Percentiles rank a stretch among this genome's conserved stretches.
Conservation (phyloP, 2,797 vertebrate genomes). For the Scleropages formosus region DNA sequence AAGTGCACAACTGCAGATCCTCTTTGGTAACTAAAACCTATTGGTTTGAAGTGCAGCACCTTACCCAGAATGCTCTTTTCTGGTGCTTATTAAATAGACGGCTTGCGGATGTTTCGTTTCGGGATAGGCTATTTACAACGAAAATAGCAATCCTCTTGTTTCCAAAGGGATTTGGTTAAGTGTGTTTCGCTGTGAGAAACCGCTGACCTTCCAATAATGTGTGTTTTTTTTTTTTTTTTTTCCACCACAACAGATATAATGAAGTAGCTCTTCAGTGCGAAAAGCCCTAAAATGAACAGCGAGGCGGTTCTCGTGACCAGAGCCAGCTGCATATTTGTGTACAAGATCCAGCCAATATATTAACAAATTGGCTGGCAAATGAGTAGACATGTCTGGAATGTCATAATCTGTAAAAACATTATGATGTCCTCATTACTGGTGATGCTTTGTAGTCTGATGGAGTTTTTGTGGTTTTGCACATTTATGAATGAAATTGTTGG, state of each 20-base stretch:
- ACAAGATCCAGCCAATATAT: background rate
- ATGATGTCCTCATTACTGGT: too few relatives aligned
- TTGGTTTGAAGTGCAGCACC: background rate
- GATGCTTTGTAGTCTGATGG: too few relatives aligned
- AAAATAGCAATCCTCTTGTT: slow-evolving; percentile 5
- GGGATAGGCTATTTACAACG: background rate
- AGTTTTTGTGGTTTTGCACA: too few relatives aligned
- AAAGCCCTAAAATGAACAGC: background rate
- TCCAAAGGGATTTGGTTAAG: slow-evolving; percentile 12
- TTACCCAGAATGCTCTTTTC: background rate
- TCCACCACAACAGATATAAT: background rate
- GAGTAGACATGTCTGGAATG: too few relatives aligned
- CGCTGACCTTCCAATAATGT: too few relatives aligned
- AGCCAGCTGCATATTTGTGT: too few relatives aligned
- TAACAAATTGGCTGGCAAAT: background rate
- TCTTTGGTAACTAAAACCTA: background rate
- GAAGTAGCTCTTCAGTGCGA: background rate
- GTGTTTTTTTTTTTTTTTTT: too few relatives aligned
- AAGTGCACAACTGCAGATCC: background rate
- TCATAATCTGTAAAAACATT: too few relatives aligned
- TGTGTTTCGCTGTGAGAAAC: background rate
- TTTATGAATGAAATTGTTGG: too few relatives aligned
- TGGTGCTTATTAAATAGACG: background rate
- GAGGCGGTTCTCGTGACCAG: background rate
- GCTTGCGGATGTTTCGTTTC: background rate